Evolutionary conservation across 1,140 invertebrate genomes (phyloP), one percentile per base, ranked within the genome.

Genomic region (Probaryconus sp.): DNA sequence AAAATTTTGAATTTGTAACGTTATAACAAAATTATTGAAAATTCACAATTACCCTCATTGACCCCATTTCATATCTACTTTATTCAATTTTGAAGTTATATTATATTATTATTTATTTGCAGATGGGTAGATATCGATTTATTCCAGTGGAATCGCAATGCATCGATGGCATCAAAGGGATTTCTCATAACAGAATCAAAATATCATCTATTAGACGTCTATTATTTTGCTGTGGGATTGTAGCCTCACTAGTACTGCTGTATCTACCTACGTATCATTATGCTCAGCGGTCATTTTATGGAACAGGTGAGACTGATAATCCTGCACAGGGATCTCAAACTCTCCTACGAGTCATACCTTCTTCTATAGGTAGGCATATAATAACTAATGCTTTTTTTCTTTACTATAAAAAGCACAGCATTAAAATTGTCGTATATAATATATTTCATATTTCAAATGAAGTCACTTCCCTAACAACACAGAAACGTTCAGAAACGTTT

Each of bases 231-330:
- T 88, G 84, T 75, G 76, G 84, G 30, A 75, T 86, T 28, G 51
- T 88, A 24, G 78, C 80, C 60, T 79, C 77, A 20, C 48, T 88
- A 26, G 85, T 81, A 51, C 56, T 88, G 33, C 75, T 88, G 2
- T 88, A 88, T 70, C 82, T 88, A 26, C 86, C 86, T 67, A 85
- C 84, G 10, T 88, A 87, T 55, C 85, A 88, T 71, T 87, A 83
- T 38, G 85, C 79, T 24, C 86, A 87, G 63, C 80, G 79, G 47
- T 82, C 85, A 61, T 78, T 83, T 38, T 77, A 78, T 80, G 79
- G 81, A 78, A 79, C 86, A 84, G 81, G 86, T 84, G 84, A 87
- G 79, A 83, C 70, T 76, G 64, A 82, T 58, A 79, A 81, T 37
- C 42, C 78, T 55, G 26, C 43, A 56, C 61, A 78, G 56, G 78